phyloP scores from a whole-genome alignment of 2,113 vertebrate genomes.

The Sterrhoptilus dennistouni region DNA sequence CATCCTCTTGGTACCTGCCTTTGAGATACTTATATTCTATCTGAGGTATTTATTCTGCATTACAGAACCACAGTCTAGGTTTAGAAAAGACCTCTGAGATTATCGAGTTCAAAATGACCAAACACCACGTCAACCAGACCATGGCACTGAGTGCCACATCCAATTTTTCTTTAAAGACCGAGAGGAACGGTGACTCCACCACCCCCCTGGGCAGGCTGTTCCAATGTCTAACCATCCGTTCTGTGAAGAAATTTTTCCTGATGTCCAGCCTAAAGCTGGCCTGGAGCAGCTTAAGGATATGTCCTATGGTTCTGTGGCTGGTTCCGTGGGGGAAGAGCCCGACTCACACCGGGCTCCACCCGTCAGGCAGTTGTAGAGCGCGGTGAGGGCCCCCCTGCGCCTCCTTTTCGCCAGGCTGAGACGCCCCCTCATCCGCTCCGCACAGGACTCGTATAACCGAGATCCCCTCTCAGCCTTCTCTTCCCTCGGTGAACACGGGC shows the following conservation, averaged over 20 bases:
- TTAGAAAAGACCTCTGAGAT: background rate
- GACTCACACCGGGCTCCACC: background rate
- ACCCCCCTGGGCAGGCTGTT: background rate
- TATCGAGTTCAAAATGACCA: background rate
- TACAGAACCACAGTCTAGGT: background rate
- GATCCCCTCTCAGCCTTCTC: background rate
- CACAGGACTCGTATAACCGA: background rate
- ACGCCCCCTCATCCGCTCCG: background rate
- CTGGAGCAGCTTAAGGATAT: accelerated
- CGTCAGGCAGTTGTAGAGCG: accelerated
- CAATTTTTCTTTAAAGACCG: background rate
- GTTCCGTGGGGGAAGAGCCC: background rate
- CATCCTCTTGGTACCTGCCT: background rate
- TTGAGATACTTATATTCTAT: no score
- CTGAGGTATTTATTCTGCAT: background rate
- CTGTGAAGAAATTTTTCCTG: background rate
- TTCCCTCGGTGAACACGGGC: background rate
- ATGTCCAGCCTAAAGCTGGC: no score
- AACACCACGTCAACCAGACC: background rate
- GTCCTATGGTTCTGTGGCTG: background rate
- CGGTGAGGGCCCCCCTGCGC: accelerated
- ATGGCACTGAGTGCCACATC: background rate
- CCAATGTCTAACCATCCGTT: accelerated
- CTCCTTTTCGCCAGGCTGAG: background rate
- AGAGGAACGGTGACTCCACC: background rate